Conservation (phyloP, 37 sponge, comb jelly and placozoan genomes). For the Ephydatia muelleri region DNA sequence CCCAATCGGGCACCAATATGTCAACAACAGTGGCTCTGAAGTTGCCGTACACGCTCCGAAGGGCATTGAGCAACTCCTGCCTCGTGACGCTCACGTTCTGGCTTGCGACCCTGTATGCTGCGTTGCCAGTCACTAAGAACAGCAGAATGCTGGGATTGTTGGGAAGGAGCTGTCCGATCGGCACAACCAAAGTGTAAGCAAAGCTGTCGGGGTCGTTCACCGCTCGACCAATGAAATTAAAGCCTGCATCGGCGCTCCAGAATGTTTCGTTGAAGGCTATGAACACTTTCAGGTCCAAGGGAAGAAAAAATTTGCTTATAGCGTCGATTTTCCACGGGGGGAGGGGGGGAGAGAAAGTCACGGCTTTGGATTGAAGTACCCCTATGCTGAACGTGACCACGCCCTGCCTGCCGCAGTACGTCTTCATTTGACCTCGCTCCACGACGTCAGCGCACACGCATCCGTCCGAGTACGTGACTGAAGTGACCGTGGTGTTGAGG, state of each 20-base stretch:
- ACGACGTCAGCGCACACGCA: constrained; percentile 66
- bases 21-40: constrained; percentile 4
- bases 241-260: constrained; percentile 31
- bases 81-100: constrained; percentile 29
- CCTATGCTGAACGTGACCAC: constrained; percentile 60
- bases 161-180: constrained; percentile 3
- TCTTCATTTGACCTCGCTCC: not conserved
- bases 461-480: constrained; percentile 35
- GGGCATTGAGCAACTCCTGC: constrained; percentile 28
- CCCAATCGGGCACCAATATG: constrained; percentile 49
- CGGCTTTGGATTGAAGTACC: too few species aligned
- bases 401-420: constrained; percentile 35
- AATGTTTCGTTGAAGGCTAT: too few species aligned
- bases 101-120: constrained; percentile 15
- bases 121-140: constrained; percentile 28
- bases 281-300: constrained; percentile 39
- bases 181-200: constrained; percentile 21
- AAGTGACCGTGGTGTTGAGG: constrained; percentile 31
- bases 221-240: not conserved
- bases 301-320: constrained; percentile 11
- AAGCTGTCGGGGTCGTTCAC: too few species aligned
- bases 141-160: constrained; percentile 29
- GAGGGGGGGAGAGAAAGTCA: constrained; percentile 48
- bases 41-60: constrained; percentile 46
- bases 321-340: constrained; percentile 27